A percentile compares a stretch with the other conserved stretches of the same genome.
Evolutionary conservation across 2,113 vertebrate genomes (phyloP).

Genomic region (Halcyon malimbica): DNA sequence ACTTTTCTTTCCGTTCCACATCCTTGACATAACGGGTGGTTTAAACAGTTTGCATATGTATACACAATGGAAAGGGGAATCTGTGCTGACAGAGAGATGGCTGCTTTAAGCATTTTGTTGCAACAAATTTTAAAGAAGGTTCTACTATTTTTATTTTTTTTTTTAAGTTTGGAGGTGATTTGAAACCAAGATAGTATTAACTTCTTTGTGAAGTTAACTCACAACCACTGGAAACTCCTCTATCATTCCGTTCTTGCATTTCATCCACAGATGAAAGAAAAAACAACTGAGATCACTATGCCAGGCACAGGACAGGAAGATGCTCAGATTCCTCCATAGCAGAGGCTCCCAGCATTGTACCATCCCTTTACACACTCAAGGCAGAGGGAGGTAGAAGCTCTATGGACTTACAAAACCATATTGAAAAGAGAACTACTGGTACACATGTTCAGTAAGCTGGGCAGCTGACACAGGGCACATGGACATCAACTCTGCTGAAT

Average conservation of each 20-base stretch:
- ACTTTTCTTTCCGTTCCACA: conserved; percentile 15
- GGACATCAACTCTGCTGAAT: not conserved
- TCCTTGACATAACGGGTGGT: not conserved
- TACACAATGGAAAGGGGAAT: conserved; percentile 16
- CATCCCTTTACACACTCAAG: fast-evolving
- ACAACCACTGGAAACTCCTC: not conserved
- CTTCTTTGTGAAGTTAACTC: not conserved
- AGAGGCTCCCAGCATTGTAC: not conserved
- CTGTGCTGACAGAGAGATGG: not conserved
- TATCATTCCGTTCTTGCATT: not conserved
- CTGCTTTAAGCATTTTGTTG: not conserved
- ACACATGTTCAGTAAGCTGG: not conserved
- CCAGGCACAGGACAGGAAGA: not conserved
- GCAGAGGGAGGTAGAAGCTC: not conserved
- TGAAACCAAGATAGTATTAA: not conserved
- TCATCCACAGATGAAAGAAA: not conserved
- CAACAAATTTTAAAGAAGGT: not conserved
- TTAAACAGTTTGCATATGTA: conserved; percentile 29
- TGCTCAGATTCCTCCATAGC: not conserved
- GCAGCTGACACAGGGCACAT: not conserved
- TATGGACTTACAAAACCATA: not conserved
- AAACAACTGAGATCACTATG: not conserved
- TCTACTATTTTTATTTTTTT: not conserved
- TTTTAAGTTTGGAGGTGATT: not conserved
- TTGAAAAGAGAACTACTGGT: not conserved